Percentiles rank a stretch among this genome's conserved stretches.
Conservation (phyloP, 1,140 invertebrate species). For the Drosophila bifasciata region DNA sequence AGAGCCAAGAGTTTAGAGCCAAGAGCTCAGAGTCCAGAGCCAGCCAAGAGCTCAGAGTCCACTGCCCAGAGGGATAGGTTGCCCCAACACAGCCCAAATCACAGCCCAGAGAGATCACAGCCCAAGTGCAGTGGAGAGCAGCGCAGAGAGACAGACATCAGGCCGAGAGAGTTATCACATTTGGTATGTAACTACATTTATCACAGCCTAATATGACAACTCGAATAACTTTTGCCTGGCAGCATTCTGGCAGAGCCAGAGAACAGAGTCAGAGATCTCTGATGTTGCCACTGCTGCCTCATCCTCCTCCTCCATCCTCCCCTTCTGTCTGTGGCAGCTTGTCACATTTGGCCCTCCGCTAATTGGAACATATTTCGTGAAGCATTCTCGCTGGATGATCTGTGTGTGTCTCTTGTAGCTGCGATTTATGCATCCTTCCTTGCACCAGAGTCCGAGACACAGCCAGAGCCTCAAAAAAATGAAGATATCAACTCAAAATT, state of each 20-base stretch:
- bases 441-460: too few species aligned
- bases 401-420: slow-evolving; percentile 43
- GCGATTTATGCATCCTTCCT: slow-evolving; percentile 72
- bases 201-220: slow-evolving; percentile 83
- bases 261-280: not conserved
- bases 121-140: too few species aligned
- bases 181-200: slow-evolving; percentile 82
- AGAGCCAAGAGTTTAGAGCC: not conserved
- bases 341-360: slow-evolving; percentile 70
- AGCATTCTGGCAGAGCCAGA: slow-evolving; percentile 6
- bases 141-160: too few species aligned
- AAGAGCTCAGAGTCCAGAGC: slow-evolving; percentile 2
- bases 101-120: too few species aligned
- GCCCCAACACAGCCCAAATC: too few species aligned
- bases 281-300: not conserved
- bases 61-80: too few species aligned
- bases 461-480: too few species aligned
- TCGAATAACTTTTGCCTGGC: slow-evolving; percentile 76
- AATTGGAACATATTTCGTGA: slow-evolving; percentile 79
- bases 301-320: not conserved
- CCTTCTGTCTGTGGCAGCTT: slow-evolving; percentile 25
- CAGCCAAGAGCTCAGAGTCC: slow-evolving; percentile 11
- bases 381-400: slow-evolving; percentile 34
- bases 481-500: slow-evolving; percentile 59
- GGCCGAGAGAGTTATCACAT: slow-evolving; percentile 73